These are phyloP conservation scores for Salvator merianae DNA, from an alignment of 2,113 vertebrate species.

Conservation along the genomic window DNA sequence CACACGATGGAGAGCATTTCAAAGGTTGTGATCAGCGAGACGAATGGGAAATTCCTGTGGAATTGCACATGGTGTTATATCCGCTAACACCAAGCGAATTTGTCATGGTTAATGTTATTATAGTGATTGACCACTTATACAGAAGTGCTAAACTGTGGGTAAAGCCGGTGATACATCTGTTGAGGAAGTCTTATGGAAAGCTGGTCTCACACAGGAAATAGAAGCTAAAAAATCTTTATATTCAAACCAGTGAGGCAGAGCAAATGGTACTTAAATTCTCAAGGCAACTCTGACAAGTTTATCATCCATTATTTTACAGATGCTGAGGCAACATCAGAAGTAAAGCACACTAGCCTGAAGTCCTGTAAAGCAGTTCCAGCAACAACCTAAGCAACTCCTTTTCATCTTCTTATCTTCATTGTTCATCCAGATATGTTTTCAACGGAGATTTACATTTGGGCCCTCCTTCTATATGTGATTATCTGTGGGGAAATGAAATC, in stretches of 20 bases:
- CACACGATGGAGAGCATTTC: not conserved
- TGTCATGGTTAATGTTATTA: slow-evolving; percentile 36
- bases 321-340: not conserved
- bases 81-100: slow-evolving; percentile 31
- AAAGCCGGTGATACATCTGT: not conserved
- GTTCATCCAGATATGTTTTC: not conserved
- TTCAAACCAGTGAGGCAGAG: not conserved
- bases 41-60: slow-evolving; percentile 2
- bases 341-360: not conserved
- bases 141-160: slow-evolving; percentile 14
- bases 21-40: slow-evolving; percentile 34
- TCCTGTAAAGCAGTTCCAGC: not conserved
- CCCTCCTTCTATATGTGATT: not conserved
- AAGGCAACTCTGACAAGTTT: slow-evolving; percentile 21
- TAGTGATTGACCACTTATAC: slow-evolving; percentile 1
- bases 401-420: not conserved
- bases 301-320: slow-evolving; percentile 5
- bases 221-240: slow-evolving; percentile 26
- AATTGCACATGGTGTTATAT: slow-evolving; percentile 35
- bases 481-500: not conserved
- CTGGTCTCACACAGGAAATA: slow-evolving; percentile 40
- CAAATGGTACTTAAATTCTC: slow-evolving; percentile 5
- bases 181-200: slow-evolving; percentile 26
- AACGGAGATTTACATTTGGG: not conserved
- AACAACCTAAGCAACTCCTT: not conserved